phyloP scores from a whole-genome alignment of 2,888 invertebrate species.

The Lobophora halterata region DNA sequence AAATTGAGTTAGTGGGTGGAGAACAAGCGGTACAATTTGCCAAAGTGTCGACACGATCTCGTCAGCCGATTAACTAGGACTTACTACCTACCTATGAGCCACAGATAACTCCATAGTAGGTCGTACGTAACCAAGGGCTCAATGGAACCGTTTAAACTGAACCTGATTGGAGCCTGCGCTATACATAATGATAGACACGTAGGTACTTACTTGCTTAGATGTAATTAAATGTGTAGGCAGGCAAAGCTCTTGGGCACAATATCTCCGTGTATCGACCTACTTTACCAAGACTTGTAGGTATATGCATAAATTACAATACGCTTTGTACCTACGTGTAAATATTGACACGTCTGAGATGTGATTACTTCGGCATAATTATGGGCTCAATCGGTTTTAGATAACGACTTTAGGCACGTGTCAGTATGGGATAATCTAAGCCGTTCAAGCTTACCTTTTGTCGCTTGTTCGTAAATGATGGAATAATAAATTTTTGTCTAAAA shows the following conservation, averaged over 20 bases:
- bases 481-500: no score
- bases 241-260: constrained; percentile 5
- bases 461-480: no score
- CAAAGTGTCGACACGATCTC: constrained; percentile 46
- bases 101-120: no score
- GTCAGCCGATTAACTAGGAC: constrained; percentile 51
- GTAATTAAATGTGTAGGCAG: constrained; percentile 14
- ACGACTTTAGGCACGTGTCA: constrained; percentile 17
- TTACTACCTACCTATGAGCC: constrained; percentile 44
- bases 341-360: constrained; percentile 43
- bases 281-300: constrained; percentile 16
- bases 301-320: constrained; percentile 39
- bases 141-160: constrained; percentile 44
- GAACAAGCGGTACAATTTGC: constrained; percentile 59
- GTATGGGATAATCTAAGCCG: no score
- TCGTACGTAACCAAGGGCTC: constrained; percentile 40
- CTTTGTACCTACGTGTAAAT: constrained; percentile 42
- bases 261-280: constrained; percentile 36
- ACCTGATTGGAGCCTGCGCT: constrained; percentile 35
- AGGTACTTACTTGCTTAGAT: constrained; percentile 7
- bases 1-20: constrained; percentile 56
- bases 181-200: no score
- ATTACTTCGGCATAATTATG: constrained; percentile 37
- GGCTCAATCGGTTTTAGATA: constrained; percentile 33
- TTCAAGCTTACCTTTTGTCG: no score